Evolutionary conservation across 2,113 vertebrate species (phyloP).

Genomic region (Antechinus flavipes): DNA sequence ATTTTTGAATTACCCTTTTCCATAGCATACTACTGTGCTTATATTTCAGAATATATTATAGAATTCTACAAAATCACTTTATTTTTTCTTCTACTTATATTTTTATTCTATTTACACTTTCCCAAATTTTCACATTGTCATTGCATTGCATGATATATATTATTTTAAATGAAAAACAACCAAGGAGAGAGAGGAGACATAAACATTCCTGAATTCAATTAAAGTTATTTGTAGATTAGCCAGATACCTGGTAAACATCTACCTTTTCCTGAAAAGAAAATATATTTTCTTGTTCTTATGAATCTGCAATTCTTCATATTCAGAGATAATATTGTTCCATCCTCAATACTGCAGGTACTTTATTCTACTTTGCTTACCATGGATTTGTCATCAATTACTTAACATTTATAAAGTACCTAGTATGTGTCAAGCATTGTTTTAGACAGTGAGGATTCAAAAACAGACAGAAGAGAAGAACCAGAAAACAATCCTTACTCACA

Average conservation of each 20-base stretch:
- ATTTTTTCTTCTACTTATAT: not conserved
- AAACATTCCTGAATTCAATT: not conserved
- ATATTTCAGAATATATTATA: not conserved
- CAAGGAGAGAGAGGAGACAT: not conserved
- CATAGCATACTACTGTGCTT: not conserved
- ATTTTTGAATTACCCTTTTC: not conserved
- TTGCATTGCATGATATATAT: not conserved
- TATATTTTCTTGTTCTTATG: not conserved
- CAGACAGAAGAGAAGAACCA: not conserved
- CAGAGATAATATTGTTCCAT: not conserved
- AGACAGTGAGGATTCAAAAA: not conserved
- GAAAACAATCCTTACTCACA: not conserved
- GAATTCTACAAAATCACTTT: not conserved
- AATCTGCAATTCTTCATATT: not conserved
- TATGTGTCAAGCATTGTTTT: not conserved
- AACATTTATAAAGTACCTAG: not conserved
- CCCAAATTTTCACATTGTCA: not conserved
- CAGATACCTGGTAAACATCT: not conserved
- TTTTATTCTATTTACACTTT: not conserved
- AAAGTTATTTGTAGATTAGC: not conserved
- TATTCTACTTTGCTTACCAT: not conserved
- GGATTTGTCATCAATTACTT: not conserved
- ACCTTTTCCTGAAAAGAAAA: not conserved
- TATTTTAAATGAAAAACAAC: not conserved
- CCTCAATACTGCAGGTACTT: not conserved